Evolutionary conservation across 2,113 vertebrate species (phyloP).

Genomic region (Aegotheles bennettii): DNA sequence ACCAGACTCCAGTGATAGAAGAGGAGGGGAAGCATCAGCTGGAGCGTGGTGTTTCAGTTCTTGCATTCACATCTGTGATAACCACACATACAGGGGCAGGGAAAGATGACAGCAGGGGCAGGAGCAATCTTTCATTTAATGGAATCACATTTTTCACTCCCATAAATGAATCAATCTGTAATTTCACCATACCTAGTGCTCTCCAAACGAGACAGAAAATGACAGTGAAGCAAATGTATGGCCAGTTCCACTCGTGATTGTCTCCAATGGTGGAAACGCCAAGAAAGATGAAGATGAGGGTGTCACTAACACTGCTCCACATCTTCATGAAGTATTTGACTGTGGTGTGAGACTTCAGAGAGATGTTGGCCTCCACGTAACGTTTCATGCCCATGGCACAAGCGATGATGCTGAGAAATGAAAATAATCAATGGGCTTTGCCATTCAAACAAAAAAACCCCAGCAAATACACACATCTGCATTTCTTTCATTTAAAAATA

Average conservation of each 20-base stretch:
- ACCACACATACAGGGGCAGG: accelerated
- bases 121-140: neutral
- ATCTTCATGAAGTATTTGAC: constrained; percentile 88
- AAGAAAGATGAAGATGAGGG: constrained; percentile 84
- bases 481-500: neutral
- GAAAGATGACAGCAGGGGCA: neutral
- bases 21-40: neutral
- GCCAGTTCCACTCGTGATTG: constrained; percentile 82
- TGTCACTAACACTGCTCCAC: constrained; percentile 84
- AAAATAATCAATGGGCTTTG: too few species aligned
- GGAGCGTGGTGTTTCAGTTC: neutral
- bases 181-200: constrained; percentile 68
- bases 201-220: constrained; percentile 83
- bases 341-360: constrained; percentile 81
- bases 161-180: neutral
- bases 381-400: constrained; percentile 85
- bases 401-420: constrained; percentile 73
- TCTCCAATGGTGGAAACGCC: constrained; percentile 81
- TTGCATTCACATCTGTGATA: neutral
- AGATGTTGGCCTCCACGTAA: constrained; percentile 83
- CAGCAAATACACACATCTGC: neutral
- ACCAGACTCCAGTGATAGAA: neutral
- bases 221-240: constrained; percentile 79
- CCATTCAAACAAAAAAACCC: neutral
- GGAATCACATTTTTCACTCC: neutral